Evolutionary conservation across 2,888 invertebrate species (phyloP), one percentile per base, ranked within the genome.

Genomic region (Amiota communis): DNA sequence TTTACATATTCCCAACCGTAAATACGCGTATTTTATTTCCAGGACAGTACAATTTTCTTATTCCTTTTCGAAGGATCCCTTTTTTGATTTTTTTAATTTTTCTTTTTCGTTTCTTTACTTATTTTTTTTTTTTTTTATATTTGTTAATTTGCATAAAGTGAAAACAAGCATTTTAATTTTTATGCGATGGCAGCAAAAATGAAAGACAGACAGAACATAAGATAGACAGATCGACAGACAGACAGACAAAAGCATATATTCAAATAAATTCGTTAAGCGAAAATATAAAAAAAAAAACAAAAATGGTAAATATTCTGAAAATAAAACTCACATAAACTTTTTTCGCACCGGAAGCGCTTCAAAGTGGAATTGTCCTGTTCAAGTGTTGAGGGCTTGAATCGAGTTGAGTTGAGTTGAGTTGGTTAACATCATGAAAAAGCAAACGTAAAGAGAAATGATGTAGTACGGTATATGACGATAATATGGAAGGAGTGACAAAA

Each of bases 131-230:
- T 79, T 78, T 78, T 81, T 76, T 53, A n/a, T 78, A 80, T 68
- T 53, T 68, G 3, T 81, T 78, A 73, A 87, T 87, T 87, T 88
- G 82, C 87, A 87, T 87, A 87, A 88, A 87, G 87, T 86, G 87
- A 83, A 87, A 87, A 88, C 87, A 87, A 86, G 83, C 84, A 84
- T 88, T 87, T 87, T 86, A 87, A 87, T 87, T 86, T 82, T 82
- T 76, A 80, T 80, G 80, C 80, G 79, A 79, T 81, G 78, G 73
- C 80, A 79, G 53, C 81, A 76, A 75, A 75, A 79, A 79, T 79
- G 77, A 79, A 78, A 76, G 76, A 78, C 79, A 36, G 36, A 80
- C 80, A 77, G 78, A 78, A 78, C 79, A 78, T 76, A 80, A 78
- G 72, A 11, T 17, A 63, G 36, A 36, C 36, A 36, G 8, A 6